Evolutionary conservation across 2,797 vertebrate species (phyloP).

Genomic region (Phylloscopus collybita): DNA sequence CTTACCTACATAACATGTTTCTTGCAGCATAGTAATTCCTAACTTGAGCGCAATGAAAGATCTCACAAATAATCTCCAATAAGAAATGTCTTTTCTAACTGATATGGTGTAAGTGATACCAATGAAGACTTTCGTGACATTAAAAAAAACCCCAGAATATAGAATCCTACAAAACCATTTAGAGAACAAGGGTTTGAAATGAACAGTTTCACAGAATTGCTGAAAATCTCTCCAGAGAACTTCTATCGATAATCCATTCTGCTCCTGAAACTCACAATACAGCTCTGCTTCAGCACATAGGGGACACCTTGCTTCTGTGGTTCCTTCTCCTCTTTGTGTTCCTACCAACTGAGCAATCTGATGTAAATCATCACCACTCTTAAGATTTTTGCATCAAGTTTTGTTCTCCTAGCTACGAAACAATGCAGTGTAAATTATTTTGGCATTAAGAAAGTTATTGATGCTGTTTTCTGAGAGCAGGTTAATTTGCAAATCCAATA

Average conservation of each 20-base stretch:
- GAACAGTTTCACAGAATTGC: not conserved
- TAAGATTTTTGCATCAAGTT: not conserved
- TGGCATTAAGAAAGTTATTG: not conserved
- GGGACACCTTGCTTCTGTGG: accelerated
- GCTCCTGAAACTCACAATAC: not conserved
- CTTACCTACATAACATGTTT: not conserved
- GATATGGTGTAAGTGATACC: not conserved
- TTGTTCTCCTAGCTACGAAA: not conserved
- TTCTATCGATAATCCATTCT: not conserved
- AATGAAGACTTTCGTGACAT: not conserved
- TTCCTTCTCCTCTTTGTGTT: not conserved
- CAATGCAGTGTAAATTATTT: not conserved
- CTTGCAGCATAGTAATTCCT: not conserved
- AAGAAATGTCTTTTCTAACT: not conserved
- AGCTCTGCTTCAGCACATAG: not conserved
- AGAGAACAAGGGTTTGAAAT: not conserved
- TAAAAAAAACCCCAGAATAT: not conserved
- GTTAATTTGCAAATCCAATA: not conserved
- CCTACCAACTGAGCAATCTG: not conserved
- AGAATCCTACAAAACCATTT: not conserved
- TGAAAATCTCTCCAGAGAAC: not conserved
- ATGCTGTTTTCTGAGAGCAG: not conserved
- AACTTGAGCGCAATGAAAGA: not conserved
- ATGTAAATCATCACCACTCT: not conserved
- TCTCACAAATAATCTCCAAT: not conserved